Evolutionary conservation across 1,140 invertebrate genomes (phyloP).

Genomic region (Cecropterus lyciades): DNA sequence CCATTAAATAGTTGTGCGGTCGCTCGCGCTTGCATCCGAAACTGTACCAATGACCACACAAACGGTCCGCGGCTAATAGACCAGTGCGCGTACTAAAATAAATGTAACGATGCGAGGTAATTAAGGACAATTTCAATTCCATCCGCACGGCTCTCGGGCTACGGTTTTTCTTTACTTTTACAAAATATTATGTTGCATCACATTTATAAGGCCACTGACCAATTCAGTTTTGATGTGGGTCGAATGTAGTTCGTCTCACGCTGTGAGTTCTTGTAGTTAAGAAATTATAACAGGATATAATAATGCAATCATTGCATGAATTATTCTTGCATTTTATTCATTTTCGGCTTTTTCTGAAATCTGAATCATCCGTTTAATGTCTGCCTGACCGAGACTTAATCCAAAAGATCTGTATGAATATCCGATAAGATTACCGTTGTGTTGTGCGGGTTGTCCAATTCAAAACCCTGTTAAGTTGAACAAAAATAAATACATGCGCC

Average conservation of each 20-base stretch:
- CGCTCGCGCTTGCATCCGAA: not conserved
- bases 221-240: too few species aligned
- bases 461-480: not conserved
- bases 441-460: too few species aligned
- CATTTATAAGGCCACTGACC: too few species aligned
- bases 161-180: not conserved
- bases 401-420: too few species aligned
- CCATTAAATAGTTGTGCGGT: not conserved
- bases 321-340: too few species aligned
- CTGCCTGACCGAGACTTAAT: too few species aligned
- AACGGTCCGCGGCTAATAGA: not conserved
- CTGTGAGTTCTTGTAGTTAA: too few species aligned
- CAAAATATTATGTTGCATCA: not conserved
- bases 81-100: slow-evolving; percentile 3
- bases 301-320: too few species aligned
- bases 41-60: not conserved
- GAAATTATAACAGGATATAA: not conserved
- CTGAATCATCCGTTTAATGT: too few species aligned
- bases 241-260: too few species aligned
- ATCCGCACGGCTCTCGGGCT: not conserved
- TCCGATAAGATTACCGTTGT: too few species aligned
- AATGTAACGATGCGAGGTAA: slow-evolving; percentile 9
- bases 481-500: not conserved
- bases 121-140: slow-evolving; percentile 7
- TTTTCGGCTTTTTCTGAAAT: too few species aligned